phyloP scores from a whole-genome alignment of 2,888 invertebrate genomes.

The Xestia ashworthii region DNA sequence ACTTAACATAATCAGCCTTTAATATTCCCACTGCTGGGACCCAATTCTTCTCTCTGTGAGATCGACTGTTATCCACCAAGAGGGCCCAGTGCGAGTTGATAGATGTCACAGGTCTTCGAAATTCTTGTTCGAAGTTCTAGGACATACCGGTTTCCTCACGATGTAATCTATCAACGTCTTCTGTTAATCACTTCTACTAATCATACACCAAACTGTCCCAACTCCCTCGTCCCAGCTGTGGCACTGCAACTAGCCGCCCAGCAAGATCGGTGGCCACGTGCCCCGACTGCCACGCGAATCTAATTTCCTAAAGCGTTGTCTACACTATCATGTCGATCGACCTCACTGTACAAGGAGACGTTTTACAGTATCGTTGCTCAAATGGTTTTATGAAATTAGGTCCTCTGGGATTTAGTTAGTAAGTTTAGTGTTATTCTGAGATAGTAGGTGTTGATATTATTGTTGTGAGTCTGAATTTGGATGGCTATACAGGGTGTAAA shows the following conservation, averaged over 20 bases:
- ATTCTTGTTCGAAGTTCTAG: neutral
- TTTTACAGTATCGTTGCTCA: conserved; percentile 50
- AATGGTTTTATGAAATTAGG: conserved; percentile 55
- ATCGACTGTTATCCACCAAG: neutral
- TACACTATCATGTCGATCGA: conserved; percentile 72
- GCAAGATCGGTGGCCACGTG: conserved; percentile 79
- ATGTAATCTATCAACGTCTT: neutral
- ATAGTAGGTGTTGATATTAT: neutral
- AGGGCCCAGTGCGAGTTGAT: too few relatives aligned
- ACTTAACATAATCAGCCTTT: neutral
- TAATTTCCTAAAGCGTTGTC: conserved; percentile 87
- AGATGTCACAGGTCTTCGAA: neutral
- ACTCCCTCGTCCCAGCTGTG: conserved; percentile 16
- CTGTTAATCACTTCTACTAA: neutral
- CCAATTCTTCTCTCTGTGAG: neutral
- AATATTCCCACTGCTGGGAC: neutral
- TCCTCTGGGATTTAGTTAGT: conserved; percentile 41
- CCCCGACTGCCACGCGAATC: conserved; percentile 81
- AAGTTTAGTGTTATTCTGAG: conserved; percentile 10
- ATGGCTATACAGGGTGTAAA: neutral
- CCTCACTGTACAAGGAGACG: conserved; percentile 49
- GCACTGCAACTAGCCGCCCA: conserved; percentile 71
- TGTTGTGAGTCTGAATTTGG: neutral
- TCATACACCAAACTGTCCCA: conserved; percentile 16
- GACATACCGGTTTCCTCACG: neutral